Conservation (phyloP, 2,888 invertebrate species). For the Cordilura impudica region DNA sequence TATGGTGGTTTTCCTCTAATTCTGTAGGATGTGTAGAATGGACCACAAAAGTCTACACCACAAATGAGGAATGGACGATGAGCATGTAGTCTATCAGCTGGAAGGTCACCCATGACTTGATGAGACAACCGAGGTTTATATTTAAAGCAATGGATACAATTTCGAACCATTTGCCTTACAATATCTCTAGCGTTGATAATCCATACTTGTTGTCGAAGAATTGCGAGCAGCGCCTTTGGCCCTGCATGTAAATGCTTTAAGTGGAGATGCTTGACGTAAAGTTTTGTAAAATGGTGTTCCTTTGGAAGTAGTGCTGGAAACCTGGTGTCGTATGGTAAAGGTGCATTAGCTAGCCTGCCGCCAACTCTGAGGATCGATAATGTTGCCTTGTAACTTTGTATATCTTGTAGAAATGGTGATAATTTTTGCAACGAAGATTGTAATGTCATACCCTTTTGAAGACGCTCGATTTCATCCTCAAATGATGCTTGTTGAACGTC, state of each 20-base stretch:
- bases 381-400: not conserved
- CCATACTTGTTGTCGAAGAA: slow-evolving; percentile 47
- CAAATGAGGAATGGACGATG: slow-evolving; percentile 24
- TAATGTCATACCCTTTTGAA: not conserved
- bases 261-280: not conserved
- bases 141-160: not conserved
- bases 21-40: not conserved
- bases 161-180: slow-evolving; percentile 9
- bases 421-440: not conserved
- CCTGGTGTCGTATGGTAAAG: not conserved
- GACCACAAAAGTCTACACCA: too few relatives aligned
- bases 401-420: slow-evolving; percentile 16
- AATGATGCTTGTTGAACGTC: not conserved
- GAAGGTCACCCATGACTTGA: slow-evolving; percentile 48
- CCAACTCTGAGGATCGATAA: not conserved
- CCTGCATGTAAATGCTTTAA: too few relatives aligned
- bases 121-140: slow-evolving; percentile 32
- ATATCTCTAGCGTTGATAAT: slow-evolving; percentile 22
- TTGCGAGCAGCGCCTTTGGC: slow-evolving; percentile 35
- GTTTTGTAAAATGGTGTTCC: not conserved
- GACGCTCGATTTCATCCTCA: not conserved
- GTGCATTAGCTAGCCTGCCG: not conserved
- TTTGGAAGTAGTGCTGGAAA: not conserved
- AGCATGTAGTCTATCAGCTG: slow-evolving; percentile 21
- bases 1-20: slow-evolving; percentile 2